Percentiles rank a stretch among this genome's conserved stretches.
phyloP scores from a whole-genome alignment of 23 tunicate species.

The Corella eumyota region DNA sequence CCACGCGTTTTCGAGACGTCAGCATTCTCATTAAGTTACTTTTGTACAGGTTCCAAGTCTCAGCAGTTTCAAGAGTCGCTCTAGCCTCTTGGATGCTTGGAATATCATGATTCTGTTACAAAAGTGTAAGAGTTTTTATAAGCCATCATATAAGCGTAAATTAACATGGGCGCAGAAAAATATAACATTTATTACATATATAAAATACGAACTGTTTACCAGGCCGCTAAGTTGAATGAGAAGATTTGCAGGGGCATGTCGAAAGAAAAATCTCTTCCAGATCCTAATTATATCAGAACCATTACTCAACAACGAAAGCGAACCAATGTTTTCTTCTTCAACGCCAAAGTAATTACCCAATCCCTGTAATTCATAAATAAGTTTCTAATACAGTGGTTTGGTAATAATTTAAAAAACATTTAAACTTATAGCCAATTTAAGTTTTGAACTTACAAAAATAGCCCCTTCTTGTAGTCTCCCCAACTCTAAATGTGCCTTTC shows the following conservation, averaged over 20 bases:
- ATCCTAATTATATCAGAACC: slow-evolving; percentile 51
- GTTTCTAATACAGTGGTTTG: too few relatives aligned
- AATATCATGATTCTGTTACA: slow-evolving; percentile 25
- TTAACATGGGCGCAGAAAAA: too few relatives aligned
- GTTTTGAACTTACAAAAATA: slow-evolving; percentile 42
- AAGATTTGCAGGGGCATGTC: slow-evolving; percentile 55
- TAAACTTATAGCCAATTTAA: too few relatives aligned
- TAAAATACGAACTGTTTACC: slow-evolving; percentile 3
- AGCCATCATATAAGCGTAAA: not conserved
- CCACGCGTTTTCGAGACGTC: too few relatives aligned
- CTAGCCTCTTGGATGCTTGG: slow-evolving; percentile 24
- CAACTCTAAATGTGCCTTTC: slow-evolving; percentile 43
- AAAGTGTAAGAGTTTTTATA: not conserved
- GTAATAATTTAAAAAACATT: too few relatives aligned
- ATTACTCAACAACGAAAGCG: too few relatives aligned
- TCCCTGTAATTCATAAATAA: slow-evolving; percentile 27
- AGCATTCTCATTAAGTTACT: slow-evolving; percentile 5
- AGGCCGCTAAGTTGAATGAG: slow-evolving; percentile 26
- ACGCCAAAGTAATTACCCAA: slow-evolving; percentile 16
- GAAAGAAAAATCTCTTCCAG: slow-evolving; percentile 33
- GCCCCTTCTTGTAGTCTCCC: slow-evolving; percentile 52
- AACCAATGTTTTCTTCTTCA: slow-evolving; percentile 26
- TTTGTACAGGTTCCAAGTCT: slow-evolving; percentile 50
- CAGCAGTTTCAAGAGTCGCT: slow-evolving; percentile 16
- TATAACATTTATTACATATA: not conserved